Conservation (phyloP, 2,797 vertebrate species). For the Gadopsis bispinosus region DNA sequence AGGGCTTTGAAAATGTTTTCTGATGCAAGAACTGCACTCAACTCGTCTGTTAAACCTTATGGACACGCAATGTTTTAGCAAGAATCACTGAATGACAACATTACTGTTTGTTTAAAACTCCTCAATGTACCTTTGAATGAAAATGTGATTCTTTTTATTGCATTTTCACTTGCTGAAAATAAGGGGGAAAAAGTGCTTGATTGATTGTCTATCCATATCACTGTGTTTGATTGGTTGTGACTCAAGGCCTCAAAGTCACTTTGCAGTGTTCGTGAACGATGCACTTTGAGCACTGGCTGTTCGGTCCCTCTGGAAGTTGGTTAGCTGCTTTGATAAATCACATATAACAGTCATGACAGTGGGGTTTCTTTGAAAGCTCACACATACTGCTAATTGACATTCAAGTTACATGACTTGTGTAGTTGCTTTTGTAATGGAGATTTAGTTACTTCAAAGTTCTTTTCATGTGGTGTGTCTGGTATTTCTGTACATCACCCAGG, state of each 20-base stretch:
- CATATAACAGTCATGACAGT: conserved; percentile 35
- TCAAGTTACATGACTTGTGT: conserved; percentile 33
- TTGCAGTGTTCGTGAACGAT: conserved; percentile 9
- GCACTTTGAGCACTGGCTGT: conserved; percentile 4
- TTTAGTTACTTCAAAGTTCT: conserved; percentile 61
- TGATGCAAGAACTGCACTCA: conserved; percentile 1
- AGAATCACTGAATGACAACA: not conserved
- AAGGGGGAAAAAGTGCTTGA: not conserved
- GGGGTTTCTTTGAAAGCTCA: conserved; percentile 45
- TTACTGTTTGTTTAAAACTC: not conserved
- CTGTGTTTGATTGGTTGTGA: conserved; percentile 15
- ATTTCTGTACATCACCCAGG: conserved; percentile 17
- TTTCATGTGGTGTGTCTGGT: conserved; percentile 41
- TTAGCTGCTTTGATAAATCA: conserved; percentile 19
- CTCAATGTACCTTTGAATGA: conserved; percentile 3
- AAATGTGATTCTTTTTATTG: conserved; percentile 1
- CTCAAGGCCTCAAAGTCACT: conserved; percentile 46
- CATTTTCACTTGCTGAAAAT: conserved; percentile 12
- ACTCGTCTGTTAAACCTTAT: not conserved
- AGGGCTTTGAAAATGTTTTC: conserved; percentile 14
- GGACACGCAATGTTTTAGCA: not conserved
- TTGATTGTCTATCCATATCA: not conserved
- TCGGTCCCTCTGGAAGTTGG: conserved; percentile 34
- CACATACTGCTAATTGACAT: conserved; percentile 45
- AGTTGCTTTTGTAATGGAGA: conserved; percentile 67